Base-by-base conservation (phyloP, 92 coral and sea anemone species). In the Palythoa grandiflora region DNA sequence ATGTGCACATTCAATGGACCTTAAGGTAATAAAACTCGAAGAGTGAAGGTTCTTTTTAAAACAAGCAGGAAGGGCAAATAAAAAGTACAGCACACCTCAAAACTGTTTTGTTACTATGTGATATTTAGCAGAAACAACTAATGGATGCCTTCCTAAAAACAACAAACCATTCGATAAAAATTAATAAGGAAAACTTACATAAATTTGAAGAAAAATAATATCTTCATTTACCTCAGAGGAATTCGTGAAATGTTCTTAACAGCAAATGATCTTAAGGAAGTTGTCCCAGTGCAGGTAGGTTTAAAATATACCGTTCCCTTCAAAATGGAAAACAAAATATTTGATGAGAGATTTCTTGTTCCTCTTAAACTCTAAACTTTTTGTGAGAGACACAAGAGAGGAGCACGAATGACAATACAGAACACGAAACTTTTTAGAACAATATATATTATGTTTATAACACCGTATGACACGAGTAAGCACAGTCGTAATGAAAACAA, bases 251-350 rank as follows among this genome's bases (percentile, higher is more conserved):
- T 95, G 84, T 96, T 96, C 86, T 93, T 95, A 11, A 96, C 81
- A 51, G 93, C 72, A 17, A 93, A 91, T 13, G 93, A 72, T 44
- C 93, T 93, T 7, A 92, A 83, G 11, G 98, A 95, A 51, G 94
- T 83, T 78, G 96, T 97, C 16, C 98, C 98, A 73, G 93, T 68
- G 77, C 99, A 97, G 3, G 99, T 95, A 20, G 96, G 96, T 81
- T 95, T 96, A 88, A 96, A 96, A 78, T 92, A 96, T 53, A 96
- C 78, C 3, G 94, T 87, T 71, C 98, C 96, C 98, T 93, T 84
- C 55, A 38, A 36, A 73, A 14, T 73, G 8, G 65, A 16, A 75
- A 51, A 86, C 21, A 70, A 35, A 35, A 70, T 48, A 70, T 70
- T 65, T 2, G n/a, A 38, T 35, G 14, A 11, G 75, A 35, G 19